Evolutionary conservation across 2,888 invertebrate species (phyloP), one percentile per base, ranked within the genome.

Genomic region (Acronicta psi): DNA sequence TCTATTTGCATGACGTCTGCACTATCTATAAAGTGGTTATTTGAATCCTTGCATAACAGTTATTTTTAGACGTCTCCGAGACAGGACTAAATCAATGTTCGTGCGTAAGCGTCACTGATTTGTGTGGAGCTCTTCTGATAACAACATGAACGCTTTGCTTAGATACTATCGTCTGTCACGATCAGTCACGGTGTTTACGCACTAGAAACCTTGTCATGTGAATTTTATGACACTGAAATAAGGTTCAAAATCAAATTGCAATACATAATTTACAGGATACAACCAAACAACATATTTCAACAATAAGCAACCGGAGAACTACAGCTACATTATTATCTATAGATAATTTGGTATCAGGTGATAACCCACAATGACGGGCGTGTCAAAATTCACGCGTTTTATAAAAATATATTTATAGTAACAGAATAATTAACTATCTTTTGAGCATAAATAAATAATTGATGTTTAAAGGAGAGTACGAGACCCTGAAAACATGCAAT

Each of bases 141-240:
- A 62, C 67, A 58, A 63, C 46, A 68, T 78, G 77, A 78, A 79
- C 80, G 42, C 18, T 45, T 50, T 53, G 46, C 45, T 16, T 37
- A 49, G 79, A 76, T 46, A 46, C 45, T 58, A 59, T 69, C 59
- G 42, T 37, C 36, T 47, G 58, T 53, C 56, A 59, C 42, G 43
- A 60, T 51, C 56, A 53, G 46, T 50, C 43, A 41, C 17, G 37
- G 44, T 58, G 59, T 59, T 64, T 58, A 63, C 63, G 37, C 31
- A 45, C 29, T 18, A 38, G 23, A 34, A 13, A 34, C 34, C 34
- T 5, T 34, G n/a, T 34, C 34, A 34, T 6, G 34, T 34, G 34
- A 34, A 34, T 34, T 34, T 34, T 34, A 34, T 34, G 2, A 34
- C 34, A n/a, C 1, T n/a, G 13, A 34, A n/a, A 34, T 34, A 34